Percentiles rank a stretch among this genome's conserved stretches.
phyloP scores from a whole-genome alignment of 92 coral and sea anemone genomes.

The Meandrina meandrites region DNA sequence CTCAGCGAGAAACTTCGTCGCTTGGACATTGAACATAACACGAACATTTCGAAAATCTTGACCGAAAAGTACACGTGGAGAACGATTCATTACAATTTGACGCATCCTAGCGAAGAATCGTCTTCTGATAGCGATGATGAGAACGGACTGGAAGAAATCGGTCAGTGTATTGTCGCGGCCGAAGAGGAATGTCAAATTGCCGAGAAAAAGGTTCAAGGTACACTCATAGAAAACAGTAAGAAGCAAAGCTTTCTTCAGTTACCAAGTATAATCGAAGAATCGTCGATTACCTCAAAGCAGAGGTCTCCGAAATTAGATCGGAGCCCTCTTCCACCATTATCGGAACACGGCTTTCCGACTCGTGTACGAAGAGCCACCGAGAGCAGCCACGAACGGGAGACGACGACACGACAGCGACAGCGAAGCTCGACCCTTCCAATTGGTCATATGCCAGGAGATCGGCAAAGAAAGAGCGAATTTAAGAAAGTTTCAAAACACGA shows the following conservation, averaged over 20 bases:
- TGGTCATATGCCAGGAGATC: constrained; percentile 35
- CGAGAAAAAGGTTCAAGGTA: constrained; percentile 21
- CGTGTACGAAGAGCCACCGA: constrained; percentile 30
- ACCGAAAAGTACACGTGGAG: constrained; percentile 59
- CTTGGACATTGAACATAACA: constrained; percentile 65
- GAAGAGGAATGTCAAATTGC: constrained; percentile 23
- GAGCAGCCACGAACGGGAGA: constrained; percentile 14
- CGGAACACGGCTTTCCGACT: constrained; percentile 44
- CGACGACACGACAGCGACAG: constrained; percentile 37
- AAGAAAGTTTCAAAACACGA: constrained; percentile 25
- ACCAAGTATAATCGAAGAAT: constrained; percentile 55
- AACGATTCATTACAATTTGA: constrained; percentile 50
- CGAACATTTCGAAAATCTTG: constrained; percentile 74
- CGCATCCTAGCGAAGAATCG: constrained; percentile 37
- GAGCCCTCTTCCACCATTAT: constrained; percentile 44
- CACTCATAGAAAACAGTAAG: constrained; percentile 4
- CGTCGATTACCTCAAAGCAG: constrained; percentile 8
- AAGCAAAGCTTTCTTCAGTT: constrained; percentile 41
- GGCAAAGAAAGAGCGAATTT: constrained; percentile 31
- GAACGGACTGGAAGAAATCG: neutral
- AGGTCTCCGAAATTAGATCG: constrained; percentile 33
- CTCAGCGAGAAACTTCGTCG: constrained; percentile 65
- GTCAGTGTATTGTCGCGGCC: neutral
- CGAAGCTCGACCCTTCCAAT: constrained; percentile 51
- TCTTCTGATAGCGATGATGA: constrained; percentile 22